Evolutionary conservation across 2,113 vertebrate genomes (phyloP).

Genomic region (Chionomys nivalis): DNA sequence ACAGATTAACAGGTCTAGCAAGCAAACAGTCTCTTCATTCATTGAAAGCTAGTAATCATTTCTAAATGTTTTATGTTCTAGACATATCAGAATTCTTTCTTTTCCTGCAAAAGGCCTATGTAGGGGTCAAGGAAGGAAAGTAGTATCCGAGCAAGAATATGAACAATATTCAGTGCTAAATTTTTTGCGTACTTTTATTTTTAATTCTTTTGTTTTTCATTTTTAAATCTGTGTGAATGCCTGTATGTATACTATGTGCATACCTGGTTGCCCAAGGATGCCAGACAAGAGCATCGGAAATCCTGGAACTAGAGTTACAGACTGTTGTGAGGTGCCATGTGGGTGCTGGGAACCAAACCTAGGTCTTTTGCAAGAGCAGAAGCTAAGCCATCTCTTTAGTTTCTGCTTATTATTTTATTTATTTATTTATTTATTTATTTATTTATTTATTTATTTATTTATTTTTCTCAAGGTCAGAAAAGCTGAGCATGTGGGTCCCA

Average conservation of each 20-base stretch:
- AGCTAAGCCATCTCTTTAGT: background rate
- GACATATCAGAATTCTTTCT: slow-evolving; percentile 25
- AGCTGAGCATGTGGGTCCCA: background rate
- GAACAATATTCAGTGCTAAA: slow-evolving; percentile 33
- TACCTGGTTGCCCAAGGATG: background rate
- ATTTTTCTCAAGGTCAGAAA: background rate
- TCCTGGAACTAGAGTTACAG: background rate
- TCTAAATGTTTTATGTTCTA: slow-evolving; percentile 49
- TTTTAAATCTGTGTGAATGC: background rate
- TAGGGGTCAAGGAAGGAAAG: background rate
- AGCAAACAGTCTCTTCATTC: slow-evolving; percentile 39
- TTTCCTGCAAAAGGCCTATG: background rate
- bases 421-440: too few species aligned
- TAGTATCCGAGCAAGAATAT: slow-evolving; percentile 5
- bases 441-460: too few species aligned
- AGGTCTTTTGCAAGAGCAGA: background rate
- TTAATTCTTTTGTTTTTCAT: background rate
- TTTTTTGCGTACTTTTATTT: background rate
- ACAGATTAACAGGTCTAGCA: slow-evolving; percentile 50
- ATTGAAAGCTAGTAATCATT: slow-evolving; percentile 58
- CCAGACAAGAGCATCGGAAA: background rate
- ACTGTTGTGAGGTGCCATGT: background rate
- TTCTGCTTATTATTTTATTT: background rate
- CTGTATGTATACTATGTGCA: background rate
- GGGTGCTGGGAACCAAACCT: background rate